These are phyloP conservation scores for Channallabes apus DNA, from an alignment of 2,797 vertebrate genomes.

Conservation along the genomic window DNA sequence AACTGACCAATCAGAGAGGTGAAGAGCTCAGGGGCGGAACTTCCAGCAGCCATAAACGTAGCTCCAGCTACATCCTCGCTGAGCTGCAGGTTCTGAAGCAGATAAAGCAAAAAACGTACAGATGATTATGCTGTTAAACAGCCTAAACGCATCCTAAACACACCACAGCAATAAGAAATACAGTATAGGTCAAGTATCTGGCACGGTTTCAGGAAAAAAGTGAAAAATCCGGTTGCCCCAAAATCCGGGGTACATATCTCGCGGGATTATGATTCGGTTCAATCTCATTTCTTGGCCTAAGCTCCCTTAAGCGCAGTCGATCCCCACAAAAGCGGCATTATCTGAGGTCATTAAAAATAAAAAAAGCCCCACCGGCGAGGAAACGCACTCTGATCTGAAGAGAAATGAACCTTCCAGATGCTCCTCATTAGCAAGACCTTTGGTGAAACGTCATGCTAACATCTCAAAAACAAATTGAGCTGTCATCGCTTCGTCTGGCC, in stretches of 20 bases:
- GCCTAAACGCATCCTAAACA: neutral
- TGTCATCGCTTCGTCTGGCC: slow-evolving; percentile 25
- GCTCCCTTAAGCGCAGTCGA: slow-evolving; percentile 19
- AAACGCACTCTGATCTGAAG: too few species aligned
- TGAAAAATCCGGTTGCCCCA: neutral
- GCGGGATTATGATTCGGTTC: slow-evolving; percentile 20
- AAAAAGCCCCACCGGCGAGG: neutral
- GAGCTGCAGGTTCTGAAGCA: slow-evolving; percentile 75
- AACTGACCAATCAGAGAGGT: slow-evolving; percentile 79
- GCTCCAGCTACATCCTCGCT: slow-evolving; percentile 81
- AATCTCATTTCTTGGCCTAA: slow-evolving; percentile 43
- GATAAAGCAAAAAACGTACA: slow-evolving; percentile 23
- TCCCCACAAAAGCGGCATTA: slow-evolving; percentile 26
- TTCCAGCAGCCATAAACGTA: slow-evolving; percentile 81
- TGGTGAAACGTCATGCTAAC: slow-evolving; percentile 22
- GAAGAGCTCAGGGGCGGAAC: slow-evolving; percentile 80
- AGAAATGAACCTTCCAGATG: slow-evolving; percentile 11
- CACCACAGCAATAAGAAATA: neutral
- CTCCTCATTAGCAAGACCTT: slow-evolving; percentile 37
- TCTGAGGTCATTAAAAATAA: neutral
- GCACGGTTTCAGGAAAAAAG: neutral
- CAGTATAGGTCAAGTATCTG: slow-evolving; percentile 13
- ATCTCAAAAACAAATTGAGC: slow-evolving; percentile 35
- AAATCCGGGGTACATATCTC: slow-evolving; percentile 35
- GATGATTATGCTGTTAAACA: slow-evolving; percentile 17